Evolutionary conservation across 2,113 vertebrate genomes (phyloP).

Genomic region (Prionailurus bengalensis): DNA sequence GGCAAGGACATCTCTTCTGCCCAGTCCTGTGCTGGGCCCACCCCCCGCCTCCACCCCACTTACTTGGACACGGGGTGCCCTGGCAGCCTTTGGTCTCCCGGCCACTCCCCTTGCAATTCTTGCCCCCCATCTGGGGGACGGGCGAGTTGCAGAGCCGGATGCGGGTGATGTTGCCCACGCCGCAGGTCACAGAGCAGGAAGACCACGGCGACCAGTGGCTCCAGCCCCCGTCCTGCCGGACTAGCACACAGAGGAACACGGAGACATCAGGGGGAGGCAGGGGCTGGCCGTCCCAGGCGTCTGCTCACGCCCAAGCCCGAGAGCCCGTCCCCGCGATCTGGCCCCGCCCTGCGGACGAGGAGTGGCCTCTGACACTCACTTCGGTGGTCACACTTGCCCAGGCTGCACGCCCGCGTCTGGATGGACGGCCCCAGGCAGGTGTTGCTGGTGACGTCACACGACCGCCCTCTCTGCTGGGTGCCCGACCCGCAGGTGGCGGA

Average conservation of each 20-base stretch:
- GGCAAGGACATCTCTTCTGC: accelerated
- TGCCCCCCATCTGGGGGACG: slow-evolving; percentile 96
- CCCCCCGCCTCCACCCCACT: slow-evolving; percentile 26
- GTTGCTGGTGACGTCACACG: slow-evolving; percentile 97
- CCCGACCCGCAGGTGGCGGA: slow-evolving; percentile 96
- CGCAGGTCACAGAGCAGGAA: slow-evolving; percentile 96
- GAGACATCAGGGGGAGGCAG: background rate
- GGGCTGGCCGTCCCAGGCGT: accelerated
- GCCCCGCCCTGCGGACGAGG: too few species aligned
- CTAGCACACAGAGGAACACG: slow-evolving; percentile 82
- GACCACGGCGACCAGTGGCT: slow-evolving; percentile 99
- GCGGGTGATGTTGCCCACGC: slow-evolving; percentile 95
- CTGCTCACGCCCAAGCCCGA: too few species aligned
- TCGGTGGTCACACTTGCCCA: slow-evolving; percentile 95
- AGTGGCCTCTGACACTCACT: slow-evolving; percentile 88
- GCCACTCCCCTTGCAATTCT: slow-evolving; percentile 93
- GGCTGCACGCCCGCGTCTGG: slow-evolving; percentile 96
- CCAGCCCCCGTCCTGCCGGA: slow-evolving; percentile 97
- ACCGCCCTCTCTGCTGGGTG: slow-evolving; percentile 98
- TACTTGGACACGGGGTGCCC: slow-evolving; percentile 94
- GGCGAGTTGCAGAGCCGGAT: slow-evolving; percentile 98
- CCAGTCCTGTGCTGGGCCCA: accelerated
- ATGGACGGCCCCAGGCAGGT: slow-evolving; percentile 96
- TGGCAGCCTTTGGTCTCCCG: slow-evolving; percentile 95
- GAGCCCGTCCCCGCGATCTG: too few species aligned